phyloP scores from a whole-genome alignment of 2,888 invertebrate genomes.

The Monopis laevigella region DNA sequence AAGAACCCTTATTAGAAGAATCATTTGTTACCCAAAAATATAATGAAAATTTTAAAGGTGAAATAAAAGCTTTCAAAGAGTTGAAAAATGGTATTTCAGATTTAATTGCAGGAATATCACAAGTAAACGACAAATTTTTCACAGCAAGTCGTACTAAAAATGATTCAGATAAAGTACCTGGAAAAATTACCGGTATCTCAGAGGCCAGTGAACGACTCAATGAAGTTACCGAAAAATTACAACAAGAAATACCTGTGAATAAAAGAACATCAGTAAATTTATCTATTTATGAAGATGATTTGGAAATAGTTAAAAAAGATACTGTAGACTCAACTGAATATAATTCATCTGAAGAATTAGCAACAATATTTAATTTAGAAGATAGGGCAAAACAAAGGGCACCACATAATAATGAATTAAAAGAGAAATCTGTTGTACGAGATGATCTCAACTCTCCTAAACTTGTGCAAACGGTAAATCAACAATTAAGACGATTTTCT shows the following conservation, averaged over 20 bases:
- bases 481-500: conserved; percentile 52
- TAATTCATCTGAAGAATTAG: conserved; percentile 72
- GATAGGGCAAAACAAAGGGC: conserved; percentile 20
- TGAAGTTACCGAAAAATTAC: conserved; percentile 27
- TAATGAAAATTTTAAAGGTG: conserved; percentile 48
- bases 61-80: conserved; percentile 59
- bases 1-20: conserved; percentile 28
- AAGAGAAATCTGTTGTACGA: conserved; percentile 32
- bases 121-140: conserved; percentile 57
- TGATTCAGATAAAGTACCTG: conserved; percentile 20
- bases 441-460: conserved; percentile 57
- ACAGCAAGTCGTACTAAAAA: conserved; percentile 24
- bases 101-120: conserved; percentile 58
- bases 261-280: conserved; percentile 47
- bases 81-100: conserved; percentile 61
- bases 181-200: conserved; percentile 32
- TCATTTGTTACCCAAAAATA: conserved; percentile 21
- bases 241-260: conserved; percentile 26
- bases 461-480: conserved; percentile 53
- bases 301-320: conserved; percentile 48
- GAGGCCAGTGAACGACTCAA: conserved; percentile 43
- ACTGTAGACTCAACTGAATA: conserved; percentile 64
- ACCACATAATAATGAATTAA: conserved; percentile 24
- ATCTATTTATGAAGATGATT: conserved; percentile 54
- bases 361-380: conserved; percentile 67